Conservation (phyloP, 2,888 invertebrate species). For the Coecobrya sp. region DNA sequence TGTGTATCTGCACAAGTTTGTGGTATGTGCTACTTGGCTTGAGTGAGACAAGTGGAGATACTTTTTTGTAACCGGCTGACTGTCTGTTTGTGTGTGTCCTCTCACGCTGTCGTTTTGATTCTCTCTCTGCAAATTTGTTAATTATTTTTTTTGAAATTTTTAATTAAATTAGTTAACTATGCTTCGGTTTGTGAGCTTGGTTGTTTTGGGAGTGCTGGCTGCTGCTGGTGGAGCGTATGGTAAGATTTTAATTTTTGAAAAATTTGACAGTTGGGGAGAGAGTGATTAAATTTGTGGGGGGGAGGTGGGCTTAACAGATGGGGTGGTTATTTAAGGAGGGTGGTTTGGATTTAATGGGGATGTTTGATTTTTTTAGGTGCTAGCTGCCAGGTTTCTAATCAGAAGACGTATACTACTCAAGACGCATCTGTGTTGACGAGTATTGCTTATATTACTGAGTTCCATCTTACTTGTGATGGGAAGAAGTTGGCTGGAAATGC, state of each 20-base stretch:
- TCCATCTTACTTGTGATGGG: slow-evolving; percentile 92
- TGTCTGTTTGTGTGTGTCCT: not conserved
- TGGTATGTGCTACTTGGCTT: not conserved
- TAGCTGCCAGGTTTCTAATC: slow-evolving; percentile 89
- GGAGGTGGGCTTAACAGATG: too few species aligned
- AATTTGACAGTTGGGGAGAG: not conserved
- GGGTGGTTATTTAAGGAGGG: too few species aligned
- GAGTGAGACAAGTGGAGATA: not conserved
- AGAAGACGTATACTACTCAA: slow-evolving; percentile 95
- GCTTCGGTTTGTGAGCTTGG: slow-evolving; percentile 32
- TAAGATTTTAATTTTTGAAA: slow-evolving; percentile 14
- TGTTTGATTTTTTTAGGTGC: slow-evolving; percentile 17
- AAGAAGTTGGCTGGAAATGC: slow-evolving; percentile 87
- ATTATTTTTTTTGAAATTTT: slow-evolving; percentile 4
- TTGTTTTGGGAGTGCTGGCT: slow-evolving; percentile 39
- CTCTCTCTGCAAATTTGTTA: not conserved
- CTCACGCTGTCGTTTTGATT: slow-evolving; percentile 1
- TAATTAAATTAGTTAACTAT: slow-evolving; percentile 27
- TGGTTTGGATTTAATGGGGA: not conserved
- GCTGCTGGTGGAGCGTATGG: slow-evolving; percentile 49
- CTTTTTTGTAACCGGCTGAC: slow-evolving; percentile 47
- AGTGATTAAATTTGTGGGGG: not conserved
- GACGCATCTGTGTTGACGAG: slow-evolving; percentile 97
- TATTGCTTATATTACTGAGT: slow-evolving; percentile 97
- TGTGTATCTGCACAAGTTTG: not conserved